A percentile compares a stretch with the other conserved stretches of the same genome.
Evolutionary conservation across 2,797 vertebrate genomes (phyloP).

Genomic region (Avahi laniger): DNA sequence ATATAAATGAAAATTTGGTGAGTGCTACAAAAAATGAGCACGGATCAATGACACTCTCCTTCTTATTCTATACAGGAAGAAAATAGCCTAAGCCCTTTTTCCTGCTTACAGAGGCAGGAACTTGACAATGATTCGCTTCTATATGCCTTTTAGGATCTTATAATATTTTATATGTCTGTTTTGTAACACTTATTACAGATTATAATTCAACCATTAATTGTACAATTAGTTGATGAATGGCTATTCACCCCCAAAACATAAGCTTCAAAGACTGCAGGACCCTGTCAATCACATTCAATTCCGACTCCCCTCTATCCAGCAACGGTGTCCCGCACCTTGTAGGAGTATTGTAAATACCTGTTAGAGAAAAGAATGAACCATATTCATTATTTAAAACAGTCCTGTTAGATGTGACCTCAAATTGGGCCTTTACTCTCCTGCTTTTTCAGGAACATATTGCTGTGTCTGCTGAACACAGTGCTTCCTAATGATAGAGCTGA

Average conservation of each 20-base stretch:
- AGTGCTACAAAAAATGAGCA: neutral
- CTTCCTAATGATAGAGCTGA: no score
- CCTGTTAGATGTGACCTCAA: no score
- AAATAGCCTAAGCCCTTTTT: neutral
- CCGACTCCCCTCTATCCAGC: neutral
- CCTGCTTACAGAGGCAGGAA: neutral
- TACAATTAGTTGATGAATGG: neutral
- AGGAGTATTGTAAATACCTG: no score
- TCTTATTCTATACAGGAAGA: neutral
- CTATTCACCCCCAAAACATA: neutral
- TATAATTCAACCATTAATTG: neutral
- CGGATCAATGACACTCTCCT: neutral
- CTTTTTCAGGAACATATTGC: no score
- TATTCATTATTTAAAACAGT: no score
- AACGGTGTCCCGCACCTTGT: neutral
- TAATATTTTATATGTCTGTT: neutral
- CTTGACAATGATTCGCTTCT: neutral
- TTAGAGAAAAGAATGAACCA: no score
- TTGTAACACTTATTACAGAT: neutral
- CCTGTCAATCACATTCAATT: neutral
- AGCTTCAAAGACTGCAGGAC: neutral
- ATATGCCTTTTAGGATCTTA: neutral
- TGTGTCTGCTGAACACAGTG: no score
- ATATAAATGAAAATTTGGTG: neutral
- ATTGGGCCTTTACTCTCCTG: no score